A percentile compares a stretch with the other conserved stretches of the same genome.
These are phyloP conservation scores for Varanus komodoensis DNA, from an alignment of 2,113 vertebrate genomes.

Conservation along the genomic window DNA sequence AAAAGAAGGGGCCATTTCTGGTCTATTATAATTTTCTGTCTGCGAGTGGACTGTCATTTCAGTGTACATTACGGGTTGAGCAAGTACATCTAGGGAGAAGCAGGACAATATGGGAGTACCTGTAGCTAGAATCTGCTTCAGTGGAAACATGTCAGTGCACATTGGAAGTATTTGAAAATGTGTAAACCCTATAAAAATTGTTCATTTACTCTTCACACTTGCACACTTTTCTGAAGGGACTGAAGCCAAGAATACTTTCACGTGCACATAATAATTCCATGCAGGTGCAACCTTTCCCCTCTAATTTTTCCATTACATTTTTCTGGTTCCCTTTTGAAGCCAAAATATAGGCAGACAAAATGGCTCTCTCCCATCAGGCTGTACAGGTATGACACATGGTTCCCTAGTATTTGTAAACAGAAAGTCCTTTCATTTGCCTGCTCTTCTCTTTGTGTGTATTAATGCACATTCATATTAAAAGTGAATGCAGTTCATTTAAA, in stretches of 20 bases:
- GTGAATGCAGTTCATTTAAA: neutral
- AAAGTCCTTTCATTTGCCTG: neutral
- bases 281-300: neutral
- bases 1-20: neutral
- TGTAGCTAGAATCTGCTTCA: neutral
- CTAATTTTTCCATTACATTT: neutral
- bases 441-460: fast-evolving
- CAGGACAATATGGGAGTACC: neutral
- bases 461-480: neutral
- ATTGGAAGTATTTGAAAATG: neutral
- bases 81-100: neutral
- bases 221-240: neutral
- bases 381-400: neutral
- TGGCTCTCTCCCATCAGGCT: neutral
- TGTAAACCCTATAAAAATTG: neutral
- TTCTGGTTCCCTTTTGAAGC: neutral
- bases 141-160: neutral
- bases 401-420: constrained; percentile 9
- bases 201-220: neutral
- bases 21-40: neutral
- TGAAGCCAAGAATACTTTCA: neutral
- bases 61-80: neutral
- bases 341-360: neutral
- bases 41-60: neutral
- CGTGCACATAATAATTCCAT: neutral